phyloP scores from a whole-genome alignment of 1,140 invertebrate genomes.

The Semibalanus balanoides region DNA sequence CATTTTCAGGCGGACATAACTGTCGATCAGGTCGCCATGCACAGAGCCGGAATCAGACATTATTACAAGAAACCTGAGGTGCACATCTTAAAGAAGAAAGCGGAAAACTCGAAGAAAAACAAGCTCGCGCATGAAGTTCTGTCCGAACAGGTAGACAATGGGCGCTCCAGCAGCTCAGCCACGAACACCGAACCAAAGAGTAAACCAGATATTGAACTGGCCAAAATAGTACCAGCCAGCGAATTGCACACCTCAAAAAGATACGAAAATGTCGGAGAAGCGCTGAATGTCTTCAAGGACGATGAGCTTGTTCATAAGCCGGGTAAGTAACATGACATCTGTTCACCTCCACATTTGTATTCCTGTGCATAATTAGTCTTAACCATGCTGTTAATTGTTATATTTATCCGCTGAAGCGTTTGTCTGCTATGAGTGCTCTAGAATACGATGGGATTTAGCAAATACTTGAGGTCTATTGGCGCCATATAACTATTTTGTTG shows the following conservation, averaged over 20 bases:
- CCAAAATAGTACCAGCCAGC: background rate
- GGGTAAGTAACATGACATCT: too few relatives aligned
- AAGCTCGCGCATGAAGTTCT: background rate
- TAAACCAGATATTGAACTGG: background rate
- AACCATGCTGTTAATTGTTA: too few relatives aligned
- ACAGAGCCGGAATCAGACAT: background rate
- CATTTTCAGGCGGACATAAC: background rate
- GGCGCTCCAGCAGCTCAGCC: background rate
- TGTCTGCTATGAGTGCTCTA: too few relatives aligned
- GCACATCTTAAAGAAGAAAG: background rate
- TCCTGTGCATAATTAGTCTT: too few relatives aligned
- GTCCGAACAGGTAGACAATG: background rate
- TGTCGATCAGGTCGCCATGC: background rate
- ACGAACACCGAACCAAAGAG: too few relatives aligned
- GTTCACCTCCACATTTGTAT: too few relatives aligned
- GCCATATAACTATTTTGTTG: too few relatives aligned
- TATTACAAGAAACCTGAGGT: background rate
- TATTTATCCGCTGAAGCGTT: too few relatives aligned
- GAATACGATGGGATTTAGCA: too few relatives aligned
- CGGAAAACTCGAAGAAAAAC: background rate
- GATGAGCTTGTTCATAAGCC: constrained; percentile 42
- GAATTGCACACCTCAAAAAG: constrained; percentile 32
- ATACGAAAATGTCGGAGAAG: constrained; percentile 33
- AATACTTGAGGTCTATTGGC: too few relatives aligned
- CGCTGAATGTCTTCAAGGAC: constrained; percentile 43